These are phyloP conservation scores for Eupeodes luniger DNA, from an alignment of 2,888 invertebrate genomes.

Conservation along the genomic window DNA sequence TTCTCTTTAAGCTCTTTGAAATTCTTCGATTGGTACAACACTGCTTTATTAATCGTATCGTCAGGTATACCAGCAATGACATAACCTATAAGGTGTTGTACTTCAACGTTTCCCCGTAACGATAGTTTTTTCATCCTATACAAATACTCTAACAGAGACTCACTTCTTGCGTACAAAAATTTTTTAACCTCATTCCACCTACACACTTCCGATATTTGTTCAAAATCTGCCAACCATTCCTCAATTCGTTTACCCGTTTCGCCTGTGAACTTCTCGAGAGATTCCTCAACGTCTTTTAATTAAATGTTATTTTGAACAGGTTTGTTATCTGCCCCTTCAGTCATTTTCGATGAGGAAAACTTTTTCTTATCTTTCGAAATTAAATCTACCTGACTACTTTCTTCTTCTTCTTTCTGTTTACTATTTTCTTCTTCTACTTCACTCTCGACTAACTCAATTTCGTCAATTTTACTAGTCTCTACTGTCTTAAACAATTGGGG, in stretches of 20 bases:
- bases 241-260: conserved; percentile 1
- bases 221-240: conserved; percentile 6
- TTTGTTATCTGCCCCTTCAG: background rate
- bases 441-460: too few species aligned
- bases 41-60: too few species aligned
- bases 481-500: too few species aligned
- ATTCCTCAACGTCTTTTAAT: conserved; percentile 3
- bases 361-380: background rate
- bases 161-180: background rate
- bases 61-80: too few species aligned
- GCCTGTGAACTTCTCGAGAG: background rate
- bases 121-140: too few species aligned
- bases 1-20: background rate
- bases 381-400: background rate
- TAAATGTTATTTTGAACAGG: background rate
- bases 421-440: background rate
- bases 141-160: too few species aligned
- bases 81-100: too few species aligned
- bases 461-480: too few species aligned
- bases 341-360: background rate
- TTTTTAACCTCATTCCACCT: conserved; percentile 8
- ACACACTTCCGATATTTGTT: conserved; percentile 7
- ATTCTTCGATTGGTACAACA: background rate
- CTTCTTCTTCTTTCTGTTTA: background rate
- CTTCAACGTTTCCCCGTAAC: too few species aligned